Base-by-base conservation (phyloP, 2,797 vertebrate species). In the Fringilla coelebs region DNA sequence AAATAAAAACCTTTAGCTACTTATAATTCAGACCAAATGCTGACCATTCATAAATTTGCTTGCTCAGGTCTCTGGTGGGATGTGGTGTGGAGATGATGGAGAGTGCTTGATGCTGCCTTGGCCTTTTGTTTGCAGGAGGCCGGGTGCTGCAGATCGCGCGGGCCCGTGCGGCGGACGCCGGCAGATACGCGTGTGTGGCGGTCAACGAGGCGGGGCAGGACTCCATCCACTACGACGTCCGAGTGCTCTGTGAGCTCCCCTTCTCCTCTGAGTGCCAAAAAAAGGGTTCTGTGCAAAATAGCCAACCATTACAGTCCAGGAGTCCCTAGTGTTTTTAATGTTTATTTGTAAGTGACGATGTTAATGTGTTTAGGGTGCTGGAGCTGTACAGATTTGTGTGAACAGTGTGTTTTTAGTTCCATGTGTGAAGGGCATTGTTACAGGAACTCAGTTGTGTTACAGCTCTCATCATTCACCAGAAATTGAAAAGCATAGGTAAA, bases 141-240 rank as follows among this genome's bases (percentile, higher is more conserved):
- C 96, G 99, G 85, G 98, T 98, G 51, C 88, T 99, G 73, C 99
- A 99, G 98, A 98, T 99, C 52, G 97, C 99, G 31, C 97, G 99
- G 84, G 98, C 98, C 3, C 99, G 97, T 52, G 94, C 91, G 12
- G 98, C 98, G 43, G 98, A 99, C 78, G 98, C 98, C 2, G 99
- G 99, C 32, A 98, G 98, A 66, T 99, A 99, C 36, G 97, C 85
- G 0, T 99, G 99, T 48, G 98, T 99, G 95, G 99, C 99, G 1
- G 97, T 99, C 62, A 99, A 99, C 0, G 99, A 99, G 91, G 99
- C 99, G 1, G 99, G 99, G 85, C 98, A 99, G 93, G 99, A 99
- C 96, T 99, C 99, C 46, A 98, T 99, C 85, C 98, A 98, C 63
- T 99, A 99, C 22, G 96, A 99, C 4, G 93, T 99, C 40, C 98